Evolutionary conservation across 2,888 invertebrate genomes (phyloP), one percentile per base, ranked within the genome.

Genomic region (Sarcophaga carnaria): DNA sequence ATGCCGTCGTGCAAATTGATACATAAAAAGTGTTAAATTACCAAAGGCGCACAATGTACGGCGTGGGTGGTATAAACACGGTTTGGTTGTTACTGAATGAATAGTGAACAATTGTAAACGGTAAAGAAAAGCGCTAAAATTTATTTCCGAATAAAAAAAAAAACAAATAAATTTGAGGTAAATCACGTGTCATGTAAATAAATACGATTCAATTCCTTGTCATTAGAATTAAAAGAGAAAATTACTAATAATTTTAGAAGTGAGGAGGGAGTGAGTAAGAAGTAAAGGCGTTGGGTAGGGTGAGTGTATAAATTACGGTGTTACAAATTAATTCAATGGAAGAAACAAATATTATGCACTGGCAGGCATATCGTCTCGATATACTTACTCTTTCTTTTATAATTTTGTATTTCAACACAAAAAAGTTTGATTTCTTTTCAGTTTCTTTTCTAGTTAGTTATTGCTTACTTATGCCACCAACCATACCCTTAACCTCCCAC

Each of bases 111-210:
- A 20, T 67, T 82, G 54, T 62, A 76, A 66, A 22, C 17, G n/a
- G 20, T 49, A 49, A 84, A 5, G 62, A 85, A 85, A 85, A 22
- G 17, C 70, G 67, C 17, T 76, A 25, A 22, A 82, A 45, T 60
- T 54, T 37, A 37, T 37, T 37, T 37, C 37, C 8, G 37, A 67
- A 12, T 25, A 25, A 25, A 45, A 5, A 47, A 60, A 11, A 17
- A 12, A 62, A 37, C 45, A 20, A 74, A 75, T 2, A 45, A 80
- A 80, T 72, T 79, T 74, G 63, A 77, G 80, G 77, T 83, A 76
- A 84, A 87, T 87, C 87, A 87, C 87, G 87, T 87, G 87, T 82
- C 87, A 87, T 84, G 84, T 76, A 84, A 87, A 84, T 79, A 59
- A 37, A 37, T 37, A 37, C 37, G 37, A 37, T 37, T 37, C 63